Evolutionary conservation across 1,140 invertebrate species (phyloP).

Genomic region (Sarcophaga peregrina): DNA sequence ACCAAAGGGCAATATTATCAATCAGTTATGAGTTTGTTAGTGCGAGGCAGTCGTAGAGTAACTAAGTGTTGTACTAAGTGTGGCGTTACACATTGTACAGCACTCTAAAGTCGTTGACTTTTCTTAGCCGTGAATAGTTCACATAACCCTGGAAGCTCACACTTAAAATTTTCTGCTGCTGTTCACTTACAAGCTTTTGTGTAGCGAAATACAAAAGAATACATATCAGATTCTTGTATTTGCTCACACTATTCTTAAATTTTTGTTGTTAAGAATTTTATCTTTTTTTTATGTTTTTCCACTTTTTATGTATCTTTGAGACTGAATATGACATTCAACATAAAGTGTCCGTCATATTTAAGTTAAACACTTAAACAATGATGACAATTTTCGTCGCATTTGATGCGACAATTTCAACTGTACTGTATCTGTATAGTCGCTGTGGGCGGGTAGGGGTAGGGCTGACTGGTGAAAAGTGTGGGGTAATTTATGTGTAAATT

Average conservation of each 20-base stretch:
- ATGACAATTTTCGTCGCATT: constrained; percentile 1
- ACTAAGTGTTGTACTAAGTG: too few species aligned
- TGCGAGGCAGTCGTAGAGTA: too few species aligned
- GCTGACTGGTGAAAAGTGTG: too few species aligned
- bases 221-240: constrained; percentile 4
- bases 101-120: too few species aligned
- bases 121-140: neutral
- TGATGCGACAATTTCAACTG: too few species aligned
- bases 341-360: constrained; percentile 19
- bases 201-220: neutral
- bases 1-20: too few species aligned
- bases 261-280: neutral
- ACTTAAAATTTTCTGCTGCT: neutral
- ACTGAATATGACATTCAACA: neutral
- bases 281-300: too few species aligned
- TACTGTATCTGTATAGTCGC: too few species aligned
- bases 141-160: neutral
- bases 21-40: too few species aligned
- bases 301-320: neutral
- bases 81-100: too few species aligned
- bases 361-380: neutral
- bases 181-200: neutral
- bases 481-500: too few species aligned
- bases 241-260: neutral
- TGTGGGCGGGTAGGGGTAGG: too few species aligned